Evolutionary conservation across 1,140 invertebrate species (phyloP), one percentile per base, ranked within the genome.

Genomic region (Heliconius melpomene): DNA sequence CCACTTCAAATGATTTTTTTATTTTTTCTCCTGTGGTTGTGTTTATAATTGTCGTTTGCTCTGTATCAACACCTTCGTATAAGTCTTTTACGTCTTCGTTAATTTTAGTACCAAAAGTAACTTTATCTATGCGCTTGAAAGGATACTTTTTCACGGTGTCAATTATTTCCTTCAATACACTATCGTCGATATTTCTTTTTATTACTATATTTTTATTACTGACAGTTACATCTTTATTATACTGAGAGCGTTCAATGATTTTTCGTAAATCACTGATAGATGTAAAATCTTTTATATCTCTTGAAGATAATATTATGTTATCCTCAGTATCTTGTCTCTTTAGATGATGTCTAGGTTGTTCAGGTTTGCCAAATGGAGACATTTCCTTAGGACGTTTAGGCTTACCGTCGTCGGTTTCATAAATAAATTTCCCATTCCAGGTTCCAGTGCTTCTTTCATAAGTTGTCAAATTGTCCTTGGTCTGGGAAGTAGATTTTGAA

Each of bases 141-240:
- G 93, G 93, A 86, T 94, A 94, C 77, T 93, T 93, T 78, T 93
- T 93, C 18, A 94, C 93, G 7, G 93, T 94, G 57, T 94, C 92
- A 74, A 94, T 92, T 76, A 94, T 94, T 82, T 94, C 93, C 80
- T 93, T 93, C n/a, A 94, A 81, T 52, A 94, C 87, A 72, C 85
- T 85, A 38, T 94, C 93, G 75, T 94, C 93, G 57, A 94, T 93
- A 75, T 92, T 94, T 84, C 91, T 91, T 71, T 87, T 92, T 26
- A 94, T 94, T 23, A 94, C 91, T 57, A 94, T 94, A 74, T 91
- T 94, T 79, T 92, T 94, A 72, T 94, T 89, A 81, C 93, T 94
- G n/a, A 94, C 90, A 72, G 85, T 92, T 11, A 94, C 85, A 73
- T 94, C 90, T 83, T 93, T 93, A 54, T 90, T 93, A 52, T 79